Evolutionary conservation across 2,797 vertebrate species (phyloP), one percentile per base, ranked within the genome.

Genomic region (Phoebastria nigripes): DNA sequence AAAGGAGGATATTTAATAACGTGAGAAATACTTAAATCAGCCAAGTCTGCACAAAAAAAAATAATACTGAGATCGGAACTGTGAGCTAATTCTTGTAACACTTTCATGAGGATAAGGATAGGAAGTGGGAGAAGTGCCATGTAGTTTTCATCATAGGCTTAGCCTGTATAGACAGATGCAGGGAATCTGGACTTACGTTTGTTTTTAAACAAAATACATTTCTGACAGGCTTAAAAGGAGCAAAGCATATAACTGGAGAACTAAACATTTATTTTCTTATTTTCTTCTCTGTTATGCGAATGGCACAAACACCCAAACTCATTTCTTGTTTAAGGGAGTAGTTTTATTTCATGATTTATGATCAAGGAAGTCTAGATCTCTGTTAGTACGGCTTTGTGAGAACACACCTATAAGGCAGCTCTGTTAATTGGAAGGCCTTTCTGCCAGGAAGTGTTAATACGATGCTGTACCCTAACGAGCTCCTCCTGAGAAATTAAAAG

Each of bases 1-100:
- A 72, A 94, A 94, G 56, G 31, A 87, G n/a, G 63, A 70, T 87
- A 80, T 94, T 95, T 91, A 84, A 96, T 90, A 94, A 90, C 1
- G 42, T 77, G 81, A 83, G 70, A 94, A 95, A 89, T 80, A 87
- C 33, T 88, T 90, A 84, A 93, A 84, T 76, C 62, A 66, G 52
- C 41, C 84, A 76, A 51, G 58, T 86, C 66, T 79, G 52, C 20
- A 71, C 9, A 65, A 29, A 41, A 19, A 44, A 3, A 47, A 72
- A 49, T 39, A 54, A 66, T 56, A 67, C 11, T 93, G 72, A 89
- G 55, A 72, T 44, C 8, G 14, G 66, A 92, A 81, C 82, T 63
- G 65, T 79, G 85, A 92, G 81, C 70, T 96, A 76, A 82, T 83
- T 94, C 89, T 62, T 83, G 41, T 54, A 80, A 83, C 63, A 49